Base-by-base conservation (phyloP, 2,113 vertebrate species). In the Aplodontia rufa region DNA sequence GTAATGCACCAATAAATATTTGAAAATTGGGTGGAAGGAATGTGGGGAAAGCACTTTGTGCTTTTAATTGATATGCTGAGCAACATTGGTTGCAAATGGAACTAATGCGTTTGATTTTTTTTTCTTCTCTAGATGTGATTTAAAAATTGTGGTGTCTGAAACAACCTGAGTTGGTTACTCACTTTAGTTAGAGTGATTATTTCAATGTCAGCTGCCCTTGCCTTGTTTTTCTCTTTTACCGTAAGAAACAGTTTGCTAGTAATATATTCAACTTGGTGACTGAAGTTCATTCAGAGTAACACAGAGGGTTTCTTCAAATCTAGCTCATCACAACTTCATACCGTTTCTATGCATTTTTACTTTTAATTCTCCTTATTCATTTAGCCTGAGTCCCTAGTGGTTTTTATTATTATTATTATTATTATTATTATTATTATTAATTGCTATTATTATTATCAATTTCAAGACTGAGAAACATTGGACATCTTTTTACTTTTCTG, bases 1-100 rank as follows among this genome's bases (percentile, higher is more conserved):
- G 81, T 92, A 97, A 97, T 64, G 62, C 93, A 92, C 68, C 81
- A 90, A 97, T 97, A 98, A 98, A 97, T 97, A 98, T 97, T 98
- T 98, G 79, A 97, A 96, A 97, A 91, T 93, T 94, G 42, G 37
- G 49, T 96, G 96, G 84, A 92, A 97, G 90, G 42, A 97, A 93
- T 24, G 80, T 76, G 86, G 82, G 40, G 69, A 98, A 95, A 94
- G 96, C 85, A 94, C 94, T 98, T 97, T 84, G 82, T 97, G 84
- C 72, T 98, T 93, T 89, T 87, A 96, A 97, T 96, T 97, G 97
- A 95, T 94, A 78, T 17, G 62, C 62, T 93, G 62, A 96, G 40
- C 45, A 97, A 90, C 79, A 74, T 0, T 93, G 94, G 71, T 75
- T 86, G 86, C 97, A 98, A 98, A 90, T 97, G 69, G 64, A 78